Conservation (phyloP, 2,113 vertebrate species). For the Laterallus jamaicensis region DNA sequence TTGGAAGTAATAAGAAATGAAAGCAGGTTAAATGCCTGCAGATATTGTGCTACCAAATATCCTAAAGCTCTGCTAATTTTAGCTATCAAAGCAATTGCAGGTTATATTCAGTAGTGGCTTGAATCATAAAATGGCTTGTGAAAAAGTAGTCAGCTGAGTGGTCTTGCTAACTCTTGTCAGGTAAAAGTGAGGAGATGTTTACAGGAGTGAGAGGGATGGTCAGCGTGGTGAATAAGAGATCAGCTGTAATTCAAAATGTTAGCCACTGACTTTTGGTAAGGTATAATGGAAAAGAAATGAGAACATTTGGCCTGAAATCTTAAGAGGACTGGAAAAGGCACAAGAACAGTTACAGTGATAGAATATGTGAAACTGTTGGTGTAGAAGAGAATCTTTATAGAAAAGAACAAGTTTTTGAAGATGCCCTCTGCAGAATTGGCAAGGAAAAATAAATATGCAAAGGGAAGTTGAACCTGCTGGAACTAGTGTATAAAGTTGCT, state of each 20-base stretch:
- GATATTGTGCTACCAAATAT: neutral
- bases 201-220: neutral
- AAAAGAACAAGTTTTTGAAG: neutral
- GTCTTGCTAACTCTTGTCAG: neutral
- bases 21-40: neutral
- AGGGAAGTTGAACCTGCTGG: neutral
- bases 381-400: neutral
- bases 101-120: neutral
- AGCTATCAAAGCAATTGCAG: neutral
- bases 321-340: neutral
- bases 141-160: neutral
- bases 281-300: neutral
- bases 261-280: neutral
- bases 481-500: neutral
- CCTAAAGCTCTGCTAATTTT: neutral
- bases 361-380: neutral
- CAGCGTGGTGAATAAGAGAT: neutral
- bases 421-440: neutral
- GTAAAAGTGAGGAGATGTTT: neutral
- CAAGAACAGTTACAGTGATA: neutral
- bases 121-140: neutral
- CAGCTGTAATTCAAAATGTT: neutral
- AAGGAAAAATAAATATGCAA: neutral
- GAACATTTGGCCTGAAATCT: neutral
- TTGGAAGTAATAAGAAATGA: neutral